Conservation (phyloP, 35 echinoderm and acorn worm species). For the Amphiura filiformis region DNA sequence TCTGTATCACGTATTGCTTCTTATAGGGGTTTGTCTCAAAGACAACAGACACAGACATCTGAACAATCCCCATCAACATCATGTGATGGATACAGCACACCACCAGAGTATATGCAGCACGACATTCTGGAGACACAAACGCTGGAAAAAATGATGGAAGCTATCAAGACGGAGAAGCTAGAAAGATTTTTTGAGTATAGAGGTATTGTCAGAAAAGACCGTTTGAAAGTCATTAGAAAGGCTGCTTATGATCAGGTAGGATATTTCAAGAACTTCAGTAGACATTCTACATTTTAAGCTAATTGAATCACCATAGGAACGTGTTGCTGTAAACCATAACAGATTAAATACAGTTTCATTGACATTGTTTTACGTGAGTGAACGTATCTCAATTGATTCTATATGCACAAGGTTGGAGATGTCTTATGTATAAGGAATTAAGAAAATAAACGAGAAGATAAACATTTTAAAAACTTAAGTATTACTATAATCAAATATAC, state of each 20-base stretch:
- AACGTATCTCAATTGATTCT: background rate
- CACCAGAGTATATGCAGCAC: no score
- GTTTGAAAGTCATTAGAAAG: background rate
- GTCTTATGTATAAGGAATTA: background rate
- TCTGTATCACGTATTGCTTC: no score
- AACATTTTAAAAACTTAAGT: no score
- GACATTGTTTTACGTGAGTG: background rate
- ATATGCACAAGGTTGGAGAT: background rate
- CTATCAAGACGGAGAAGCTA: background rate
- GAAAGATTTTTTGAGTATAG: background rate
- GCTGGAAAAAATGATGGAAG: background rate
- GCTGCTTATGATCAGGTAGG: background rate
- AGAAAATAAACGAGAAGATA: no score
- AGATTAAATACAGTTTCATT: no score
- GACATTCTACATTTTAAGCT: background rate
- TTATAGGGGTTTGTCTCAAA: no score
- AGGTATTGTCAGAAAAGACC: background rate
- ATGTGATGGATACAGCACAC: no score
- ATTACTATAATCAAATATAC: no score
- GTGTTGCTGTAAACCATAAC: background rate
- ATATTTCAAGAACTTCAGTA: background rate
- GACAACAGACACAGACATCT: no score
- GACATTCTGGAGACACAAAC: background rate
- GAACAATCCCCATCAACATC: no score
- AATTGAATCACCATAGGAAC: background rate